A percentile compares a stretch with the other conserved stretches of the same genome.
Evolutionary conservation across 1,140 invertebrate species (phyloP).

Genomic region (Zaprionus inermis): DNA sequence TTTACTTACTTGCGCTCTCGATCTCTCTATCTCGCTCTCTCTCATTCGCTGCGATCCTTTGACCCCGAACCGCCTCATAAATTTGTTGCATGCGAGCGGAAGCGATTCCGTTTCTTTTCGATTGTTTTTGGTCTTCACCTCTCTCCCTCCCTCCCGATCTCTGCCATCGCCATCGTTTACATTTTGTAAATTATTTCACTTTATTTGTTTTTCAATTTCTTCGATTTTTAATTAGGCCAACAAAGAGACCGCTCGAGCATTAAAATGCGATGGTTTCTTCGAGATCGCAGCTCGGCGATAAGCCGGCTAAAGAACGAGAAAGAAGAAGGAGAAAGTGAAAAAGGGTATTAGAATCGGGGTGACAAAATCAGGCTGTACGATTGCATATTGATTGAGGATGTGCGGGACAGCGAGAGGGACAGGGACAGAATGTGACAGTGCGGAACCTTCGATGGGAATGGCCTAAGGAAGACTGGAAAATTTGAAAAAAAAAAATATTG

Average conservation of each 20-base stretch:
- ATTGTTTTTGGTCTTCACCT: slow-evolving; percentile 33
- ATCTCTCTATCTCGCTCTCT: slow-evolving; percentile 23
- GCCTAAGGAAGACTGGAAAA: background rate
- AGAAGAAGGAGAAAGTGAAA: background rate
- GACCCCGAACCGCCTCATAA: slow-evolving; percentile 54
- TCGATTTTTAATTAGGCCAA: slow-evolving; percentile 73
- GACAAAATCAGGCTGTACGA: slow-evolving; percentile 49
- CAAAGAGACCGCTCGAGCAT: slow-evolving; percentile 66
- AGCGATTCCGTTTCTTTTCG: slow-evolving; percentile 64
- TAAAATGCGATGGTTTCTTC: slow-evolving; percentile 45
- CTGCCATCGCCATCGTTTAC: slow-evolving; percentile 23
- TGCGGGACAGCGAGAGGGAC: background rate
- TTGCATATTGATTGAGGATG: slow-evolving; percentile 51
- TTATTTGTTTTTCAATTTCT: slow-evolving; percentile 19
- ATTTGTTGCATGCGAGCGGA: slow-evolving; percentile 52
- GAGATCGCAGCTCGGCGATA: slow-evolving; percentile 50
- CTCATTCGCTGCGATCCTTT: slow-evolving; percentile 39
- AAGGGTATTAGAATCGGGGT: slow-evolving; percentile 54
- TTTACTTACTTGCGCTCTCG: slow-evolving; percentile 43
- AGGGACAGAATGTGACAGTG: background rate
- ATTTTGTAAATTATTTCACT: slow-evolving; percentile 33
- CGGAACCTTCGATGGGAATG: background rate
- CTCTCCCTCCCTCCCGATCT: background rate
- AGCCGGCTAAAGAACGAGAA: background rate
- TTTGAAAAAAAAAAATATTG: no score